A percentile compares a stretch with the other conserved stretches of the same genome.
Conservation (phyloP, 2,888 invertebrate genomes). For the Prosopocoilus inquinatus region DNA sequence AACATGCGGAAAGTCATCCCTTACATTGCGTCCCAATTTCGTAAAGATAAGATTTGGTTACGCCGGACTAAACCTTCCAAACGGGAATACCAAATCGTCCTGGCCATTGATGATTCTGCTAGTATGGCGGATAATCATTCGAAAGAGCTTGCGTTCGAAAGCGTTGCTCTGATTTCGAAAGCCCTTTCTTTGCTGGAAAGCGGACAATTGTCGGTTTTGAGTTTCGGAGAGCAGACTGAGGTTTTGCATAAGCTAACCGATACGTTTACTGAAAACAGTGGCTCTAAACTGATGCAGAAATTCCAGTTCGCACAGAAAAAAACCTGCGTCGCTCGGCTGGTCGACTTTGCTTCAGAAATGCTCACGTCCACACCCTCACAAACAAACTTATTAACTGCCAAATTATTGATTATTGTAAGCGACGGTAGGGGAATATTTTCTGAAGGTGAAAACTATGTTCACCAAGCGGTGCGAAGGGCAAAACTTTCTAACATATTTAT, state of each 20-base stretch:
- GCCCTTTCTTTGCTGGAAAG: slow-evolving; percentile 91
- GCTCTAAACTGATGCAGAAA: slow-evolving; percentile 75
- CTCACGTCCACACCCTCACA: slow-evolving; percentile 45
- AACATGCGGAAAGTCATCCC: slow-evolving; percentile 95
- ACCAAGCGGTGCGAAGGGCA: slow-evolving; percentile 76
- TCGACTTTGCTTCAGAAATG: slow-evolving; percentile 75
- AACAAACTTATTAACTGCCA: slow-evolving; percentile 66
- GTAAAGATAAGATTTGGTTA: slow-evolving; percentile 99
- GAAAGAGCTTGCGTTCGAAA: slow-evolving; percentile 91
- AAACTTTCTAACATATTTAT: slow-evolving; percentile 83
- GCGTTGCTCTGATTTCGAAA: slow-evolving; percentile 85
- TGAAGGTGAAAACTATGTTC: slow-evolving; percentile 77
- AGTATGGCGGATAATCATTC: slow-evolving; percentile 89
- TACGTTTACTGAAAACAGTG: slow-evolving; percentile 83
- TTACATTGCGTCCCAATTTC: slow-evolving; percentile 97
- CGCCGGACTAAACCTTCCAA: slow-evolving; percentile 93
- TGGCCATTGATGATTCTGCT: slow-evolving; percentile 95
- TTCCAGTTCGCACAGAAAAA: slow-evolving; percentile 87
- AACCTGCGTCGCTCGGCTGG: slow-evolving; percentile 79
- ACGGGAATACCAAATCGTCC: slow-evolving; percentile 91
- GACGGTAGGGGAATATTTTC: slow-evolving; percentile 93
- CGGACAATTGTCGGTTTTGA: slow-evolving; percentile 87
- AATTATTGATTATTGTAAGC: slow-evolving; percentile 87
- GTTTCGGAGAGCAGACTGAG: slow-evolving; percentile 83
- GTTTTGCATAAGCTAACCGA: slow-evolving; percentile 87